Percentiles rank a stretch among this genome's conserved stretches.
Evolutionary conservation across 2,113 vertebrate genomes (phyloP).

Genomic region (Crotalus horridus): DNA sequence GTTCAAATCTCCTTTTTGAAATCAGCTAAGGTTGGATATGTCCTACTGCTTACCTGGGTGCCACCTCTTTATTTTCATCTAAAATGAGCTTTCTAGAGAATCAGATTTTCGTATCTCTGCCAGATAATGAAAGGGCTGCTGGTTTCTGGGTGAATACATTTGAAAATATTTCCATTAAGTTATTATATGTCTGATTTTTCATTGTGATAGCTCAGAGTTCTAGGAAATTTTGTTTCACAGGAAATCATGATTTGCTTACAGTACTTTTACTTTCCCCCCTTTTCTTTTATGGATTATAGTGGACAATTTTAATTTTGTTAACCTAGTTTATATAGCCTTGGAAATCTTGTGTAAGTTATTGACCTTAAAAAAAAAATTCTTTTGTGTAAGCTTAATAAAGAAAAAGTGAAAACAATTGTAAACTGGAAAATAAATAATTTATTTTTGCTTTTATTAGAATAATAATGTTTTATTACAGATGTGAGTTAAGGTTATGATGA

Average conservation of each 20-base stretch:
- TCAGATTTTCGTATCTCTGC: not conserved
- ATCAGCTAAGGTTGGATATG: not conserved
- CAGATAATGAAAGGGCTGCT: not conserved
- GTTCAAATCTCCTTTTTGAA: not conserved
- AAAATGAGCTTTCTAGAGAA: not conserved
- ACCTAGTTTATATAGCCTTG: not conserved
- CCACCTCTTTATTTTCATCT: not conserved
- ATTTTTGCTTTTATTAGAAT: not conserved
- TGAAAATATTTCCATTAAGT: not conserved
- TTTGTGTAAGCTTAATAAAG: not conserved
- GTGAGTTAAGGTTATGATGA: not conserved
- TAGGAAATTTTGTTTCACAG: slow-evolving; percentile 16
- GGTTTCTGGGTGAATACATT: not conserved
- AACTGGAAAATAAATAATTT: not conserved
- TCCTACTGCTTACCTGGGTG: not conserved
- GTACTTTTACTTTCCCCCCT: not conserved
- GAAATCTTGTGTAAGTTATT: not conserved
- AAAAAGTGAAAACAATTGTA: not conserved
- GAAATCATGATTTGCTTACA: slow-evolving; percentile 5
- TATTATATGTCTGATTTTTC: not conserved
- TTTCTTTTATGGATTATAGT: not conserved
- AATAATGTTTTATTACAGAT: not conserved
- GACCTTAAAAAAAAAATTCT: not conserved
- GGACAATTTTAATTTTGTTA: not conserved
- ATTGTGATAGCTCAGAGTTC: not conserved